These are phyloP conservation scores for Vespertilio murinus DNA, from an alignment of 2,797 vertebrate genomes.

Conservation along the genomic window DNA sequence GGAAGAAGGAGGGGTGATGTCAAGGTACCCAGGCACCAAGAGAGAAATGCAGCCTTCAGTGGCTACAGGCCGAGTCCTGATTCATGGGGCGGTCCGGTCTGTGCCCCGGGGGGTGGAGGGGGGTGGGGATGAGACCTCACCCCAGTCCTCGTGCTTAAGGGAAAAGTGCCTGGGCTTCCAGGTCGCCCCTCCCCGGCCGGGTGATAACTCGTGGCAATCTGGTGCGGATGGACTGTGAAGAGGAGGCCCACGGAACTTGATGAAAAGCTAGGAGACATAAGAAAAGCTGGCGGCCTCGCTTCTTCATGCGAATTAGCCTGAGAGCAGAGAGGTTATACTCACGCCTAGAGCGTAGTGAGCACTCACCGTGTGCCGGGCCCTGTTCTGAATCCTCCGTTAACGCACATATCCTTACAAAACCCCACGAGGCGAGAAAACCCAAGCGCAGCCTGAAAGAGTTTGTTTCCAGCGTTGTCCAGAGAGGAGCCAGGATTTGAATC, in stretches of 20 bases:
- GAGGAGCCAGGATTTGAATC: background rate
- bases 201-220: background rate
- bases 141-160: background rate
- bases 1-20: background rate
- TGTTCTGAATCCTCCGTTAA: background rate
- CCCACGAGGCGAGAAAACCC: background rate
- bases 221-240: background rate
- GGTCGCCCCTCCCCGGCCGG: background rate
- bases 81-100: rapidly evolving
- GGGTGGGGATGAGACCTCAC: no score
- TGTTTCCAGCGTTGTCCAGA: background rate
- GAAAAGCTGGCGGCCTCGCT: background rate
- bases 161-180: background rate
- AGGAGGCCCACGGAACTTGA: background rate
- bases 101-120: rapidly evolving
- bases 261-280: background rate
- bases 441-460: background rate
- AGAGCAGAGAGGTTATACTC: background rate
- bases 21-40: background rate
- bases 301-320: background rate
- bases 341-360: background rate
- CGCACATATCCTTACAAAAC: background rate
- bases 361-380: background rate
- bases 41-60: background rate
- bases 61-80: background rate